Evolutionary conservation across 2,888 invertebrate species (phyloP).

Genomic region (Tuberolachnus salignus): DNA sequence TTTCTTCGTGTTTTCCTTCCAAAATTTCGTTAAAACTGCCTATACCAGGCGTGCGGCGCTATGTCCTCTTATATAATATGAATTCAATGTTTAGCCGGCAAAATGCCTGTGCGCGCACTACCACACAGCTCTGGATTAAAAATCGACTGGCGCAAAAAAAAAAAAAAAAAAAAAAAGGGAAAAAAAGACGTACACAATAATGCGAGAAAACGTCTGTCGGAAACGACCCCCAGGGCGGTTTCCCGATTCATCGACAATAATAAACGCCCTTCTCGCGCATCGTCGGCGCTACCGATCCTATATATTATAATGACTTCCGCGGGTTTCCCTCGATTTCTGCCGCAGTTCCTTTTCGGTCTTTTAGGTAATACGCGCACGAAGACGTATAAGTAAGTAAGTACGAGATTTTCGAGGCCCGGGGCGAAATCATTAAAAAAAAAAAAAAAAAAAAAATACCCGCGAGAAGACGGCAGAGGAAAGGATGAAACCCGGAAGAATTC

Average conservation of each 20-base stretch:
- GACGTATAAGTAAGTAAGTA: background rate
- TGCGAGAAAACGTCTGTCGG: background rate
- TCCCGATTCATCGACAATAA: conserved; percentile 22
- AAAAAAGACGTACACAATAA: too few relatives aligned
- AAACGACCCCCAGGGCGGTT: conserved; percentile 18
- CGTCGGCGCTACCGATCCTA: background rate
- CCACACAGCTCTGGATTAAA: too few relatives aligned
- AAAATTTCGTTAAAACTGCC: too few relatives aligned
- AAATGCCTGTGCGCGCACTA: too few relatives aligned
- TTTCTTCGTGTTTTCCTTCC: too few relatives aligned
- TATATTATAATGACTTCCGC: conserved; percentile 38
- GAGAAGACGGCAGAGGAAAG: background rate
- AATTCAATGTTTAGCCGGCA: too few relatives aligned
- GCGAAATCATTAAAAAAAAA: conserved; percentile 53
- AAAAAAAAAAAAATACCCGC: conserved; percentile 19
- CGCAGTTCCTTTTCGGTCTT: conserved; percentile 1
- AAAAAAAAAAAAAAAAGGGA: background rate
- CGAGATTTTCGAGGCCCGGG: conserved; percentile 11
- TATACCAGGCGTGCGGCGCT: too few relatives aligned
- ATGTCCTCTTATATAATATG: too few relatives aligned
- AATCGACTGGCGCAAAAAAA: too few relatives aligned
- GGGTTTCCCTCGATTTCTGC: conserved; percentile 15
- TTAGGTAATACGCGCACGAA: background rate
- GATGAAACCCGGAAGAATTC: conserved; percentile 31
- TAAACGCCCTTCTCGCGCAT: conserved; percentile 53